A percentile compares a stretch with the other conserved stretches of the same genome.
phyloP scores from a whole-genome alignment of 2,797 vertebrate genomes.

The Pangasius krempfi region DNA sequence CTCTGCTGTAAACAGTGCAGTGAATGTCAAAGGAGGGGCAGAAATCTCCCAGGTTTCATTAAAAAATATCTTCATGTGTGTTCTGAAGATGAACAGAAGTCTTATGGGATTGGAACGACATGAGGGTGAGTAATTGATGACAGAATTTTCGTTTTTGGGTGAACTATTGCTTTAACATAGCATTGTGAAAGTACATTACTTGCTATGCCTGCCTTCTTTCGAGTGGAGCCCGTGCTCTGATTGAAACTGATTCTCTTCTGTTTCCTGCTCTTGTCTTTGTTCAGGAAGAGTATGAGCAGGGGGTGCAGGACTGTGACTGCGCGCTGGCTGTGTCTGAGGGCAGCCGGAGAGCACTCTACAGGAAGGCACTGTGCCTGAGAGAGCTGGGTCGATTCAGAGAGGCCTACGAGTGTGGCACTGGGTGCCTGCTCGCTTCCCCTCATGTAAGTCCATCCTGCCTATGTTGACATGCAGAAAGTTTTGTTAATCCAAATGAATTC shows the following conservation, averaged over 20 bases:
- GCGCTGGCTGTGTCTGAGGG: constrained; percentile 80
- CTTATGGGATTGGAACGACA: too few relatives aligned
- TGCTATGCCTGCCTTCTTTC: background rate
- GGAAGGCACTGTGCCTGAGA: constrained; percentile 88
- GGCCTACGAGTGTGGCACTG: constrained; percentile 93
- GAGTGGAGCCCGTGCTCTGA: background rate
- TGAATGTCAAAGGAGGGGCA: too few relatives aligned
- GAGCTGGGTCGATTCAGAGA: constrained; percentile 91
- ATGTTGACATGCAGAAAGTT: background rate
- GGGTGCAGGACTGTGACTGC: constrained; percentile 91
- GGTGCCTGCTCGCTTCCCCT: constrained; percentile 89
- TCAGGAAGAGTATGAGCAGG: constrained; percentile 90
- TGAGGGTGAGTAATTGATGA: too few relatives aligned
- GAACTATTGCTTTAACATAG: too few relatives aligned
- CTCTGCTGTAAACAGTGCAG: too few relatives aligned
- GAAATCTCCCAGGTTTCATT: too few relatives aligned
- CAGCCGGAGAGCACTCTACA: constrained; percentile 89
- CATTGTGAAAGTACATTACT: background rate
- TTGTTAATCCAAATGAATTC: background rate
- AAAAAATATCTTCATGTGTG: too few relatives aligned
- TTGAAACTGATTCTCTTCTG: background rate
- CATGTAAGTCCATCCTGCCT: constrained; percentile 75
- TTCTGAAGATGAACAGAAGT: too few relatives aligned
- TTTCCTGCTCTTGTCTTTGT: constrained; percentile 4
- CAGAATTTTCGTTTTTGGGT: too few relatives aligned